Evolutionary conservation across 2,888 invertebrate species (phyloP).

Genomic region (Mylabris sibirica): DNA sequence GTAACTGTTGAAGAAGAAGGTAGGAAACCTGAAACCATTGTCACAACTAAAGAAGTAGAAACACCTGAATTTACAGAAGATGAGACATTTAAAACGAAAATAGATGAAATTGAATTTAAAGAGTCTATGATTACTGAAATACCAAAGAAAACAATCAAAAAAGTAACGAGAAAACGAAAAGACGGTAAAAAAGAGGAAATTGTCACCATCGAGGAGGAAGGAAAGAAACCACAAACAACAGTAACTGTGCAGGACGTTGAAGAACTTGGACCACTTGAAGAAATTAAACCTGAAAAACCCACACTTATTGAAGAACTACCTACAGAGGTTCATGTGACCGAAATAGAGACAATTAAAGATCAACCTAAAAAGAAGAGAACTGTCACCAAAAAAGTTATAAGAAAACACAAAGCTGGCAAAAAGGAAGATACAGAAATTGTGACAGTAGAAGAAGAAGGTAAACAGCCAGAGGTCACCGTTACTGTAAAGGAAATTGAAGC

Average conservation of each 20-base stretch:
- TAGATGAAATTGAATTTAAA: conserved; percentile 39
- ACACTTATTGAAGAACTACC: conserved; percentile 46
- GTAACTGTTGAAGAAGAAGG: conserved; percentile 40
- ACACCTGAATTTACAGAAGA: conserved; percentile 15
- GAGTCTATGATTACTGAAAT: conserved; percentile 42
- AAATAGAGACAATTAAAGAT: conserved; percentile 41
- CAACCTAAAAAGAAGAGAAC: conserved; percentile 43
- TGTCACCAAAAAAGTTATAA: conserved; percentile 55
- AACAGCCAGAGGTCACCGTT: conserved; percentile 48
- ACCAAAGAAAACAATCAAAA: conserved; percentile 36
- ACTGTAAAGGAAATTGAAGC: conserved; percentile 36
- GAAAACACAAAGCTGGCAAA: conserved; percentile 52
- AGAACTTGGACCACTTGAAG: conserved; percentile 42
- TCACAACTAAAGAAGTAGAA: conserved; percentile 44
- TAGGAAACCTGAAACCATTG: conserved; percentile 41
- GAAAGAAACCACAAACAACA: conserved; percentile 46
- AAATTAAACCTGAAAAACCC: conserved; percentile 36
- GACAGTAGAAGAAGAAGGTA: conserved; percentile 50
- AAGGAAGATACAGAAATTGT: conserved; percentile 58
- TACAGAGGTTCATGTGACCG: conserved; percentile 45
- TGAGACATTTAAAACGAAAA: conserved; percentile 22
- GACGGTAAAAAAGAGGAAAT: conserved; percentile 48
- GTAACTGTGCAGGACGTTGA: conserved; percentile 28
- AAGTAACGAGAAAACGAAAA: conserved; percentile 50
- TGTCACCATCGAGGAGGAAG: conserved; percentile 48